Evolutionary conservation across 2,888 invertebrate genomes (phyloP).

Genomic region (Margaritifera margaritifera): DNA sequence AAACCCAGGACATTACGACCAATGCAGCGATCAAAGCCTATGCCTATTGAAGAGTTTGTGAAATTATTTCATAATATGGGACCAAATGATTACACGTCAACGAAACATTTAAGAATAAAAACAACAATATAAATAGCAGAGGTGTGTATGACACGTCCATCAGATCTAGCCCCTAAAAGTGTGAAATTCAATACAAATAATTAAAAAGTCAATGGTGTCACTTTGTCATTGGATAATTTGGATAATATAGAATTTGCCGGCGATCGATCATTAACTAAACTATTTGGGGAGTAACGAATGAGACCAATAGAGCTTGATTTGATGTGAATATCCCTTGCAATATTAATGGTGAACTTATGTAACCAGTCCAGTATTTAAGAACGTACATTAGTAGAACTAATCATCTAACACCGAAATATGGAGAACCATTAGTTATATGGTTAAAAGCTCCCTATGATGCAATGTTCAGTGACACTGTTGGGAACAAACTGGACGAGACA

Average conservation of each 20-base stretch:
- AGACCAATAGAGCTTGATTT: too few species aligned
- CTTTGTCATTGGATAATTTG: not conserved
- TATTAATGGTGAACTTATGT: too few species aligned
- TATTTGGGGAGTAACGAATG: too few species aligned
- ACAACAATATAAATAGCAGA: conserved; percentile 7
- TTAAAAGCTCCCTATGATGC: conserved; percentile 7
- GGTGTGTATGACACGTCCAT: conserved; percentile 12
- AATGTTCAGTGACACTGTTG: conserved; percentile 5
- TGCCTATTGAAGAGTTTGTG: conserved; percentile 11
- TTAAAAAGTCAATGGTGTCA: not conserved
- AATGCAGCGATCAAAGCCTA: conserved; percentile 1
- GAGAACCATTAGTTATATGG: conserved; percentile 4
- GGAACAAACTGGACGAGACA: conserved; percentile 6
- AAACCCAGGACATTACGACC: conserved; percentile 8
- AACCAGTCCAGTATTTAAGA: too few species aligned
- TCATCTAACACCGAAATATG: not conserved
- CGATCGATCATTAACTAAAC: too few species aligned
- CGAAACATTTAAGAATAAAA: conserved; percentile 8
- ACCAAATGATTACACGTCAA: not conserved
- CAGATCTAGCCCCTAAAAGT: conserved; percentile 11
- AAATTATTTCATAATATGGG: conserved; percentile 4
- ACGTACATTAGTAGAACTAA: not conserved
- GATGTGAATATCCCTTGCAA: too few species aligned
- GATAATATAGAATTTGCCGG: too few species aligned
- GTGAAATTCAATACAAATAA: conserved; percentile 3